A percentile compares a stretch with the other conserved stretches of the same genome.
Conservation (phyloP, 2,888 invertebrate species). For the Eristalis intricaria region DNA sequence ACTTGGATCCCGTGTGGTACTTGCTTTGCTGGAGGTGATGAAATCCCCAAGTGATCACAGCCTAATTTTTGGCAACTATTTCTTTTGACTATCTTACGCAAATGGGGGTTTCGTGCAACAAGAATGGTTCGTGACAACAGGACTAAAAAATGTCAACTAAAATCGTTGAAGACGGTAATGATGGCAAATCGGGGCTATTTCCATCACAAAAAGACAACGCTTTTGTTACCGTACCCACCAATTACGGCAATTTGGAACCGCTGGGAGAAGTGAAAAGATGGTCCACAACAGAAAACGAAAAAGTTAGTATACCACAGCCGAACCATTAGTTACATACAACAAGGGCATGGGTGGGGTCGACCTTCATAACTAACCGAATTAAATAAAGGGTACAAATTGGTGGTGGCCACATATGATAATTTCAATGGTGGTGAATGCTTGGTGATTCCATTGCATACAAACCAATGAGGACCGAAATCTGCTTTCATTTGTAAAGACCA, state of each 20-base stretch:
- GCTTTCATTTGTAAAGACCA: conserved; percentile 2
- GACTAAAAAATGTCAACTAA: background rate
- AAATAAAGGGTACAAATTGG: too few species aligned
- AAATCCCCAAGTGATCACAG: background rate
- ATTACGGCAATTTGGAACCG: background rate
- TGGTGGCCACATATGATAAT: conserved; percentile 5
- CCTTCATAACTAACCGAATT: background rate
- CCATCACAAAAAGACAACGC: conserved; percentile 3
- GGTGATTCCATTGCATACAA: conserved; percentile 5
- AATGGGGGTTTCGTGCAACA: background rate
- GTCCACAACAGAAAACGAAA: conserved; percentile 1
- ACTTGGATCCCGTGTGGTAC: conserved; percentile 11
- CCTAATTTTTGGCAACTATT: background rate
- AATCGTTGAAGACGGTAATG: conserved; percentile 19
- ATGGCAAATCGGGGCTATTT: conserved; percentile 17
- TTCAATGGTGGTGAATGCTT: conserved; percentile 23
- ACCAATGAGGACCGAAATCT: conserved; percentile 1
- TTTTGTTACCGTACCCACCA: conserved; percentile 13
- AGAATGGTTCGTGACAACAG: background rate
- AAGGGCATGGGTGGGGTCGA: conserved; percentile 18
- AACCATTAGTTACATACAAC: conserved; percentile 5
- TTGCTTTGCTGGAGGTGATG: background rate
- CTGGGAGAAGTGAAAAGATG: conserved; percentile 5
- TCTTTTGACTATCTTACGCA: background rate
- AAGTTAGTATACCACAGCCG: conserved; percentile 5